Conservation (phyloP, 2,113 vertebrate species). For the Microcebus lehilahytsara region DNA sequence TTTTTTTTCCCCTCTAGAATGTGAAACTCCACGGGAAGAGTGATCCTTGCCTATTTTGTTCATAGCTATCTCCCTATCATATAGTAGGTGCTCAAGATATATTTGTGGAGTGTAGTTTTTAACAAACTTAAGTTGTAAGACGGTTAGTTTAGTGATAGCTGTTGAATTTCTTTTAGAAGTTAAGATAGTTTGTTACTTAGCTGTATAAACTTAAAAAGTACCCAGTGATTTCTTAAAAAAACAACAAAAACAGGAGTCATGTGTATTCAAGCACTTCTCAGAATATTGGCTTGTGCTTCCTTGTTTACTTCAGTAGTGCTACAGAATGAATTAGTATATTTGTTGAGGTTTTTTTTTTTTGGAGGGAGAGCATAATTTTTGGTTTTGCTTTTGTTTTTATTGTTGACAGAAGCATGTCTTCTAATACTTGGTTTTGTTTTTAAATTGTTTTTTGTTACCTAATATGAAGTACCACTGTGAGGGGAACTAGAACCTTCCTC, state of each 20-base stretch:
- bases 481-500: neutral
- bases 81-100: neutral
- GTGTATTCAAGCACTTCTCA: neutral
- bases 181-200: neutral
- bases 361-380: neutral
- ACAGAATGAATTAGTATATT: neutral
- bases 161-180: neutral
- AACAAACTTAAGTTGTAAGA: neutral
- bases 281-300: neutral
- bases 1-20: neutral
- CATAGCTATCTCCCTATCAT: neutral
- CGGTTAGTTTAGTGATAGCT: neutral
- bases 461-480: neutral
- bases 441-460: neutral
- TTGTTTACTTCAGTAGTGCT: neutral
- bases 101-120: neutral
- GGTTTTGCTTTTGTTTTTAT: neutral
- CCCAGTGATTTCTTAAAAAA: neutral
- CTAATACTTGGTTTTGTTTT: conserved; percentile 7
- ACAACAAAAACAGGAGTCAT: neutral
- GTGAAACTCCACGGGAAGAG: neutral
- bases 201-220: neutral
- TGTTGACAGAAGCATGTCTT: neutral
- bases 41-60: neutral
- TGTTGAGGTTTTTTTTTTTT: neutral